Evolutionary conservation across 2,888 invertebrate genomes (phyloP), one percentile per base, ranked within the genome.

Genomic region (Dione vanillae): DNA sequence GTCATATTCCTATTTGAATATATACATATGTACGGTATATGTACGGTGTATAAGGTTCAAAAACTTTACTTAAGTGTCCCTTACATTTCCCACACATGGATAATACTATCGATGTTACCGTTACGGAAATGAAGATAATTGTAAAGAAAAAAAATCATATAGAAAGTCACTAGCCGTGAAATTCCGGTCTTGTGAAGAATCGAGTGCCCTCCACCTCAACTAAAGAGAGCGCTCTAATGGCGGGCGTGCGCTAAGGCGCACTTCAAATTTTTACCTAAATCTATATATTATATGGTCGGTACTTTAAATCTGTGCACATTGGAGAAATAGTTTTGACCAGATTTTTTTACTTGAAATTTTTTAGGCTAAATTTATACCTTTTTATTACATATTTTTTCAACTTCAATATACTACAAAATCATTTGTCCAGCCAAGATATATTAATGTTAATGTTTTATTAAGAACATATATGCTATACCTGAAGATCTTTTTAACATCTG

Each of bases 141-240:
- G 45, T 61, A 61, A 61, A 43, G 61, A 61, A 61, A 59, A 69
- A 67, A 58, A 67, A 58, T 56, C 64, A 74, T 70, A 74, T 82
- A 80, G 84, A 83, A 84, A 85, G n/a, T n/a, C 84, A 85, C 82
- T 83, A 81, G 80, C 81, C 85, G 84, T 85, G 83, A 87, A 85
- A 87, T 84, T n/a, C n/a, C 83, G 83, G 83, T 83, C 81, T n/a
- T 82, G 83, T 84, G 84, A 88, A 83, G 85, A 83, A 84, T 86
- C 84, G 79, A 90, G 89, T 70, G 80, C 76, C 67, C n/a, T 90
- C 74, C 67, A 81, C 77, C 73, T 82, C 80, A 51, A 82, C 59
- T 35, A 83, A 27, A 83, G 84, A 82, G 86, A 82, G 78, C 81
- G 81, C 81, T 82, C 84, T 88, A 87, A 87, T 86, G 81, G 84